Evolutionary conservation across 1,140 invertebrate species (phyloP), one percentile per base, ranked within the genome.

Genomic region (Saccostrea cuccullata): DNA sequence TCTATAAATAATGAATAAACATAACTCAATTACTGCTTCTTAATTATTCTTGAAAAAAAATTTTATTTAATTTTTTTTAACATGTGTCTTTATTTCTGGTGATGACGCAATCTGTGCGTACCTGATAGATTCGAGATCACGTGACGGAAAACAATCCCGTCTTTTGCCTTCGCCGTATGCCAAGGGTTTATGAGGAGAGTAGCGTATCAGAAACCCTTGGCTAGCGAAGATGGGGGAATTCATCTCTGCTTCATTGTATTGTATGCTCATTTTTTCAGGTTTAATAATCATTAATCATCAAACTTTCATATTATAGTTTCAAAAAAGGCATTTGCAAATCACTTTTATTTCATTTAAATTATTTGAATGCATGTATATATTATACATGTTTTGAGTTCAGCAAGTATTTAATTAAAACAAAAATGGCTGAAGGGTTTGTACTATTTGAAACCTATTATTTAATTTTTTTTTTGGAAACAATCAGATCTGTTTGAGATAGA

Each of bases 311-410:
- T 11, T 4, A 12, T 30, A 30, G 26, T 77, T 40, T 36, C 26
- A 77, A 20, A n/a, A n/a, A 26, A 77, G 23, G 23, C 70, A 77
- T 77, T 77, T 30, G 30, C 23, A 77, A 77, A 36, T 77, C 1
- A 36, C 23, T 67, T 20, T 77, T 17, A 77, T 77, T 36, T 77
- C 70, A 77, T 13, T 36, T 77, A 77, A 77, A 77, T 77, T 77
- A 77, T 77, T 30, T 77, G 26, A 77, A 30, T 36, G 70, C 26
- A 17, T 77, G 26, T 77, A 36, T 77, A 26, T 77, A 77, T 30
- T 30, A 30, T 30, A 67, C 20, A 67, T 67, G 60, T 67, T 67
- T 36, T 67, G 20, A 67, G 70, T 77, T 77, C 26, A 3, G 30
- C 9, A 30, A 77, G 70, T 30, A 77, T 77, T 77, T 12, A 26